Evolutionary conservation across 2,888 invertebrate genomes (phyloP).

Genomic region (Nomada goodeniana): DNA sequence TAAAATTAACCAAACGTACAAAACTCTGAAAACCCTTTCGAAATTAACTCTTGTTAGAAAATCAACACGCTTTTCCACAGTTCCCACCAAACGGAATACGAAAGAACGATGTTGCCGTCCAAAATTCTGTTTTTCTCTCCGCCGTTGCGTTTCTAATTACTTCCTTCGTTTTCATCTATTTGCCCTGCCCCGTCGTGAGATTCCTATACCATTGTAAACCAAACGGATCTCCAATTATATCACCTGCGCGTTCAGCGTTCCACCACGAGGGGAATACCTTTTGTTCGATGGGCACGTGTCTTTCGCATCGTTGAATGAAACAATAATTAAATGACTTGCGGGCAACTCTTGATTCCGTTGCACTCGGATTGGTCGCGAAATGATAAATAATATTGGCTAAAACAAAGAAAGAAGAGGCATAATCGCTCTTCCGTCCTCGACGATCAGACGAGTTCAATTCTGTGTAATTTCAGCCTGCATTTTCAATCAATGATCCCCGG

Average conservation of each 20-base stretch:
- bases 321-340: slow-evolving; percentile 60
- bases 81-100: background rate
- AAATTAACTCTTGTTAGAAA: too few species aligned
- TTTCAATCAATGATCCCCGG: slow-evolving; percentile 41
- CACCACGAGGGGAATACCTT: slow-evolving; percentile 35
- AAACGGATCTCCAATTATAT: slow-evolving; percentile 45
- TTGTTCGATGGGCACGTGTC: slow-evolving; percentile 23
- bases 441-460: background rate
- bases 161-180: background rate
- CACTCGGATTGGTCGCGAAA: background rate
- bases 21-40: too few species aligned
- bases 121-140: background rate
- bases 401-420: background rate
- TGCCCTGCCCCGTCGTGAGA: slow-evolving; percentile 7
- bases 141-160: slow-evolving; percentile 9
- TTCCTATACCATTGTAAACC: slow-evolving; percentile 15
- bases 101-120: background rate
- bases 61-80: too few species aligned
- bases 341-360: slow-evolving; percentile 19
- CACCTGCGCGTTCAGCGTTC: background rate
- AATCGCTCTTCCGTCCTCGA: slow-evolving; percentile 1
- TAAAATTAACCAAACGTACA: too few species aligned
- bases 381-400: slow-evolving; percentile 20
- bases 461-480: slow-evolving; percentile 3
- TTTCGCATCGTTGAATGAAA: slow-evolving; percentile 44